Base-by-base conservation (phyloP, 2,113 vertebrate species). In the Rousettus leschenaultii region DNA sequence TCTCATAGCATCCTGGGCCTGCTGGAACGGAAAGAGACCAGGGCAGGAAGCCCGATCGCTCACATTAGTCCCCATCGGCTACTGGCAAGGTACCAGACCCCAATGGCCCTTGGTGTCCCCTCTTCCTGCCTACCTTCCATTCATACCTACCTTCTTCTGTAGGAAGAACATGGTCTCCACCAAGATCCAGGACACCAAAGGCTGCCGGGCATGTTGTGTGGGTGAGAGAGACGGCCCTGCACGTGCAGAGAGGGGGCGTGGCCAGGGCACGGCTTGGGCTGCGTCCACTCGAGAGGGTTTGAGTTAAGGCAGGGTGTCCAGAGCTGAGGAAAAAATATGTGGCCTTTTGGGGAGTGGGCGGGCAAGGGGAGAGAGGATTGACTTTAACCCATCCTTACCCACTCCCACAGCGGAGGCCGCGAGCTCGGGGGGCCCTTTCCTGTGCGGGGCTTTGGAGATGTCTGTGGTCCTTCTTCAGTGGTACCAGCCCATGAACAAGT, bases 401-500 rank as follows among this genome's bases (percentile, higher is more conserved):
- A 28, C 7, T 9, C 71, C 79, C 75, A 40, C 86, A 99, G 99
- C 98, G 19, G 98, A 97, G 30, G 99, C 98, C 71, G 2, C 74
- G 2, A 97, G 97, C 86, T 97, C 94, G 0, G 98, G 98, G 9
- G 98, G 98, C 83, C 98, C 98, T 43, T 99, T 99, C 95, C 98
- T 99, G 95, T 99, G 99, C 68, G 99, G 99, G 6, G 99, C 99
- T 0, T 95, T 99, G 98, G 99, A 99, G 97, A 98, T 99, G n/a
- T 99, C 99, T 0, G 99, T 99, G 65, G 98, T 99, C 75, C 98
- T 99, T 94, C 97, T 99, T 94, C 99, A 99, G 98, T 99, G 99
- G 99, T 99, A 99, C 57, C 99, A 99, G 91, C 99, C 99, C 97
- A 99, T 99, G 99, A 98, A 99, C 98, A 99, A 99, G 97, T 99